Conservation (phyloP, 1,140 invertebrate genomes). For the Pogonomyrmex barbatus region DNA sequence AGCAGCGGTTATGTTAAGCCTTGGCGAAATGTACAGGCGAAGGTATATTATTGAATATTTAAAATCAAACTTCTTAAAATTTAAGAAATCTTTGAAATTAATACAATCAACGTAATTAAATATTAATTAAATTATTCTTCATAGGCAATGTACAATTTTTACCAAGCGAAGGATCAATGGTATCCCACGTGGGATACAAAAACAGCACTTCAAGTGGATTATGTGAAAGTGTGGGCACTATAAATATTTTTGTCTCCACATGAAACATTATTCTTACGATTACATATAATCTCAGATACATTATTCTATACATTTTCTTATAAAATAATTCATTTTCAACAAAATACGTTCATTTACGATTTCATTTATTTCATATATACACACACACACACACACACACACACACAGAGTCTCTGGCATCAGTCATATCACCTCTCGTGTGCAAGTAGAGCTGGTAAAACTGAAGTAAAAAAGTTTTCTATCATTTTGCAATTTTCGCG, state of each 20-base stretch:
- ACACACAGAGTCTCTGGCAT: too few species aligned
- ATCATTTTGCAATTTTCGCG: too few species aligned
- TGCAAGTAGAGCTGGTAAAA: too few species aligned
- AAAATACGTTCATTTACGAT: background rate
- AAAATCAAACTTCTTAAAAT: background rate
- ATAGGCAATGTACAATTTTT: conserved; percentile 86
- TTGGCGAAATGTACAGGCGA: conserved; percentile 88
- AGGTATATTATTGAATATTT: conserved; percentile 72
- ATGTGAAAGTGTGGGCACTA: conserved; percentile 88
- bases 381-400: too few species aligned
- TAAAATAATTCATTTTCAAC: background rate
- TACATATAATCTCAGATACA: conserved; percentile 1
- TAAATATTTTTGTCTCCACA: conserved; percentile 75
- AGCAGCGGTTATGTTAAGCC: conserved; percentile 87
- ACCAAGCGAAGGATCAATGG: conserved; percentile 86
- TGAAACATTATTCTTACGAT: background rate
- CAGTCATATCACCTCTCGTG: too few species aligned
- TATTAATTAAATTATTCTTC: conserved; percentile 49
- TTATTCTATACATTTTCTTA: background rate
- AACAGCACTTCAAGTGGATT: conserved; percentile 88
- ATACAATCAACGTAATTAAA: background rate
- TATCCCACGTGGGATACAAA: conserved; percentile 87
- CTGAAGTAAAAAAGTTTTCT: too few species aligned
- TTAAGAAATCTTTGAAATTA: background rate
- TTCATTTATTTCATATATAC: background rate